Evolutionary conservation across 2,888 invertebrate genomes (phyloP).

Genomic region (Congeria kusceri): DNA sequence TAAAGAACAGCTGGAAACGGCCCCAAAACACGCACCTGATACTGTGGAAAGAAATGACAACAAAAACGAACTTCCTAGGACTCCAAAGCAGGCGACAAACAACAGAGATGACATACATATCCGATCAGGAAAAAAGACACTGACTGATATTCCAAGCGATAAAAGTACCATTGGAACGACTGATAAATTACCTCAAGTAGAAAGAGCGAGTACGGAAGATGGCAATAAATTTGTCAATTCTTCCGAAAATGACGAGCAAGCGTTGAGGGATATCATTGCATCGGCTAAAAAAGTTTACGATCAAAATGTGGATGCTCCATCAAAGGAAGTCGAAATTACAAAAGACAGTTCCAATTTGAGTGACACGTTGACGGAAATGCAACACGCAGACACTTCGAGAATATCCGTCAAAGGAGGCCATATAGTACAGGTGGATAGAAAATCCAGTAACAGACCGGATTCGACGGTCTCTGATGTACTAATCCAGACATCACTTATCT

Average conservation of each 20-base stretch:
- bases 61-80: not conserved
- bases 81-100: not conserved
- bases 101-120: not conserved
- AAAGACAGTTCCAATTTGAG: too few species aligned
- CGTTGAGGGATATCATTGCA: conserved; percentile 45
- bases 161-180: not conserved
- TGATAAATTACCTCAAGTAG: not conserved
- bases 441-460: not conserved
- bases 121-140: not conserved
- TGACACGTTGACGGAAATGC: not conserved
- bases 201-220: not conserved
- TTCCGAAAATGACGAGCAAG: conserved; percentile 1
- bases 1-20: not conserved
- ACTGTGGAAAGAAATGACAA: not conserved
- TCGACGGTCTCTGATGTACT: not conserved
- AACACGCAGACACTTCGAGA: not conserved
- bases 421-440: not conserved
- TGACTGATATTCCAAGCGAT: not conserved
- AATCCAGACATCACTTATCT: conserved; percentile 27
- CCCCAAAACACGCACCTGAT: not conserved
- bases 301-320: not conserved
- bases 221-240: not conserved
- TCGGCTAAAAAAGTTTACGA: conserved; percentile 41
- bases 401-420: conserved; percentile 5
- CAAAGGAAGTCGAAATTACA: not conserved